Evolutionary conservation across 2,888 invertebrate species (phyloP), one percentile per base, ranked within the genome.

Genomic region (Ferrisia virgata): DNA sequence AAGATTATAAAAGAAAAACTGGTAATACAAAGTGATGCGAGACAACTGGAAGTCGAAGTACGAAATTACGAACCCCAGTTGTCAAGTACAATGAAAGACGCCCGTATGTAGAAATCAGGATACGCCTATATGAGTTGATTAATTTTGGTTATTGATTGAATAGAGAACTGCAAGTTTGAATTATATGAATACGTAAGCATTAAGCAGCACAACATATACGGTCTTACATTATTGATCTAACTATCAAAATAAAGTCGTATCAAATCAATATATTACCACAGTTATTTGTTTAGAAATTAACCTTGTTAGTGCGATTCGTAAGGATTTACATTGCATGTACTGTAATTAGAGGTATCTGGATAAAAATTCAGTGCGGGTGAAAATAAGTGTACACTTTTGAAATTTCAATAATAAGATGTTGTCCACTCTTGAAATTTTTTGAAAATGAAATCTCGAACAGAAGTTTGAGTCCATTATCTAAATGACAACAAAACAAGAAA

Each of bases 51-150:
- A 76, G 36, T 76, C 72, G 36, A 76, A 76, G 18, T 36, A 36
- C 72, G 72, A 36, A 76, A 76, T 76, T 76, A 80, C 80, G 33
- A 53, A 80, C 80, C 80, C 80, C 80, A 80, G 53, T 53, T 47
- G 80, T 53, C 33, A 31, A 53, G n/a, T 43, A 80, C 80, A 80
- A 80, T 79, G 53, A 80, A 76, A 80, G 80, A 80, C 43, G 80
- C 53, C 80, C 47, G 80, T 53, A 33, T 47, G 18, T 33, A 31
- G 25, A 5, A 22, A 53, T 47, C 43, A 53, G 53, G 80, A 80
- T 33, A 80, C 80, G 80, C 80, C 80, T 80, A 22, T 47, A 47
- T 80, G 80, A 80, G 33, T 80, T 33, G 80, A 80, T 80, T 80
- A 80, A 80, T 80, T 53, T 76, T 18, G 72, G 36, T 76, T 76